Percentiles rank a stretch among this genome's conserved stretches.
phyloP scores from a whole-genome alignment of 2,797 vertebrate species.

The Enteromius afrohamiltoni region DNA sequence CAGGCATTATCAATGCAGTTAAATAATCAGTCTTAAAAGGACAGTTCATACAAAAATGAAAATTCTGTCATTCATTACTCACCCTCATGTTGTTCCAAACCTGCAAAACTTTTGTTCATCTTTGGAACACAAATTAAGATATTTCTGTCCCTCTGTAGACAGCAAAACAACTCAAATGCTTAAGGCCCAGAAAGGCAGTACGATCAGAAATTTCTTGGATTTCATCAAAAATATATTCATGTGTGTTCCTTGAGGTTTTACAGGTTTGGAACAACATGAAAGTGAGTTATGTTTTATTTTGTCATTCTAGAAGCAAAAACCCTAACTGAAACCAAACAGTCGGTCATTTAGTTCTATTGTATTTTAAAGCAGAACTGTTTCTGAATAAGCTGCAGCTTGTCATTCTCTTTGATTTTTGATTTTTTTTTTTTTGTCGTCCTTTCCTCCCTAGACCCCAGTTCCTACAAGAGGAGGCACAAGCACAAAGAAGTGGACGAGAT shows the following conservation, averaged over 20 bases:
- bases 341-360: background rate
- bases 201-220: background rate
- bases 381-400: background rate
- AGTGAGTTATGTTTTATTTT: background rate
- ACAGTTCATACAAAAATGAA: background rate
- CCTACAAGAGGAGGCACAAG: constrained; percentile 91
- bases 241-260: background rate
- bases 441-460: constrained; percentile 72
- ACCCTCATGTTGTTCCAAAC: background rate
- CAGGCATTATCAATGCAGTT: background rate
- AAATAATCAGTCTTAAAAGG: background rate
- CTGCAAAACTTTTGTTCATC: background rate
- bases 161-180: background rate
- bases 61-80: background rate
- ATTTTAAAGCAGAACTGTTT: background rate
- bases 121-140: background rate
- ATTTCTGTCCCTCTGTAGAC: background rate
- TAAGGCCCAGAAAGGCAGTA: background rate
- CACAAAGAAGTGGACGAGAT: constrained; percentile 93
- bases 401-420: background rate
- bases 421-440: constrained; percentile 31
- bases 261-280: background rate
- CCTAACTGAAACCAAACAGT: background rate
- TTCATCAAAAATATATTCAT: background rate
- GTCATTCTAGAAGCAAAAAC: background rate